phyloP scores from a whole-genome alignment of 2,888 invertebrate genomes.

The Aspidapion aeneum region DNA sequence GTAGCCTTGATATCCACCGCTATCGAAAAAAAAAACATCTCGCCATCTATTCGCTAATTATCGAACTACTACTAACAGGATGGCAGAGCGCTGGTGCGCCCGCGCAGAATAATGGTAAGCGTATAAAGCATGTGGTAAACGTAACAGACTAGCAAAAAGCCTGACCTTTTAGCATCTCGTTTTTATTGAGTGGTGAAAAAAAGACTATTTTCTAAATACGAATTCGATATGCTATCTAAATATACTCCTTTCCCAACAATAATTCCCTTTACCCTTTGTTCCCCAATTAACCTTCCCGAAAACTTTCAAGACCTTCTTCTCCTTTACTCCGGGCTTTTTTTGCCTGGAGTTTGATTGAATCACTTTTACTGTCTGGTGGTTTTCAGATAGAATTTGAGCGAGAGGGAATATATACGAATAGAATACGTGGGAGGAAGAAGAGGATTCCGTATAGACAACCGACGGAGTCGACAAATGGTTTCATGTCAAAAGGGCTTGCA shows the following conservation, averaged over 20 bases:
- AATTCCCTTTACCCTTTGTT: background rate
- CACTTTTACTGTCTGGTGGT: background rate
- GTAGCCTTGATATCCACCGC: too few species aligned
- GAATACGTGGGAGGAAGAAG: background rate
- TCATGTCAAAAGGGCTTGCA: slow-evolving; percentile 17
- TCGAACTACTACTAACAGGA: too few species aligned
- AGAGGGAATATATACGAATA: background rate
- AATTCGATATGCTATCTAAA: too few species aligned
- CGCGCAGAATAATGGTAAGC: too few species aligned
- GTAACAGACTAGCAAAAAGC: too few species aligned
- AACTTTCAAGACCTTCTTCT: background rate
- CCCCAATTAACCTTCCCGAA: background rate
- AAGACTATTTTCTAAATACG: too few species aligned
- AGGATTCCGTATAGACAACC: background rate
- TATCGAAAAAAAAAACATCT: too few species aligned
- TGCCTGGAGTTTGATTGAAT: background rate
- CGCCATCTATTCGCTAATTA: too few species aligned
- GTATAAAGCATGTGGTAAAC: too few species aligned
- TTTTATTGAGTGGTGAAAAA: too few species aligned
- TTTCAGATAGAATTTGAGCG: background rate
- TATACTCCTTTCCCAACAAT: background rate
- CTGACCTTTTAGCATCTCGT: too few species aligned
- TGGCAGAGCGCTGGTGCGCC: too few species aligned
- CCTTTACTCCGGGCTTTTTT: background rate
- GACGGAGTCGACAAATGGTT: slow-evolving; percentile 15